Evolutionary conservation across 2,113 vertebrate genomes (phyloP).

Genomic region (Brachypodius melanocephalos): DNA sequence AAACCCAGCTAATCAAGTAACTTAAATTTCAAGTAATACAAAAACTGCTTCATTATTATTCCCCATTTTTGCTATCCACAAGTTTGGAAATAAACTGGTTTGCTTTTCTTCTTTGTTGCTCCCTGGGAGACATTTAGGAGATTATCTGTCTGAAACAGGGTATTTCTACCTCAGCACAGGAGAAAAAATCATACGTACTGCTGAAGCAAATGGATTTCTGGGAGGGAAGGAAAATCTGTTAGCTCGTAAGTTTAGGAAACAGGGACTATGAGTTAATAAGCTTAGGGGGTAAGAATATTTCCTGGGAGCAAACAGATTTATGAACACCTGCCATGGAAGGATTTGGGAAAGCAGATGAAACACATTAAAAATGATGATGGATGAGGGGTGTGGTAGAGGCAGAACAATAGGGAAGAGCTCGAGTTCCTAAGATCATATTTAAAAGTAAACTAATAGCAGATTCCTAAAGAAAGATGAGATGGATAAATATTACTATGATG

Average conservation of each 20-base stretch:
- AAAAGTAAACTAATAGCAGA: neutral
- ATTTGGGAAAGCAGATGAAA: neutral
- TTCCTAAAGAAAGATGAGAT: neutral
- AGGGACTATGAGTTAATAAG: neutral
- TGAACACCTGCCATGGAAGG: neutral
- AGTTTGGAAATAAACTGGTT: neutral
- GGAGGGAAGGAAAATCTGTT: slow-evolving; percentile 27
- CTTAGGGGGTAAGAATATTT: slow-evolving; percentile 18
- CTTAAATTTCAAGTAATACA: neutral
- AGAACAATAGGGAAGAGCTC: neutral
- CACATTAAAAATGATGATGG: neutral
- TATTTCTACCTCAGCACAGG: neutral
- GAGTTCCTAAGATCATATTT: neutral
- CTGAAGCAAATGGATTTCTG: slow-evolving; percentile 20
- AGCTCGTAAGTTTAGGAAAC: neutral
- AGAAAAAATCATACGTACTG: neutral
- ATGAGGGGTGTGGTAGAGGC: neutral
- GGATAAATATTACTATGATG: neutral
- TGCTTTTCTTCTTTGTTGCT: neutral
- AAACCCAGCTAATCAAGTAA: neutral
- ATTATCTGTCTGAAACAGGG: neutral
- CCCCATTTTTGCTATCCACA: neutral
- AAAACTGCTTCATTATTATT: neutral
- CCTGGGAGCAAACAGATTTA: slow-evolving; percentile 26
- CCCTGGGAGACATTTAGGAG: neutral